Conservation (phyloP, 2,888 invertebrate species). For the Drosophila hamatofila region DNA sequence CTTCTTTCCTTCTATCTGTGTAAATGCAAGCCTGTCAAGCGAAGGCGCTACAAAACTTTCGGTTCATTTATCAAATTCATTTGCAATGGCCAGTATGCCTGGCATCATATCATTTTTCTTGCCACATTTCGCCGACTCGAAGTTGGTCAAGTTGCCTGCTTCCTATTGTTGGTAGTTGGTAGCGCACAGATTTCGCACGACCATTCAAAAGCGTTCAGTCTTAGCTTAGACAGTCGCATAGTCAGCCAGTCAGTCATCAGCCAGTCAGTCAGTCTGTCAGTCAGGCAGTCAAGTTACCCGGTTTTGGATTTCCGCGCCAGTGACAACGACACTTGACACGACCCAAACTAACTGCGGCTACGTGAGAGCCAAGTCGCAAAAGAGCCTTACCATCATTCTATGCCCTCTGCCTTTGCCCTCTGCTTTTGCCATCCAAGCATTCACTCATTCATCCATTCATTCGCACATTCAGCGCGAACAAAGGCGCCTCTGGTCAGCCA, state of each 20-base stretch:
- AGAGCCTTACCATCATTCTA: constrained; percentile 21
- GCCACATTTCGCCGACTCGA: constrained; percentile 40
- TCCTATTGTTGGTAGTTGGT: constrained; percentile 36
- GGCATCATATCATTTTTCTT: constrained; percentile 68
- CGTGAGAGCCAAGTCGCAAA: constrained; percentile 36
- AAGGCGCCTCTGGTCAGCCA: constrained; percentile 72
- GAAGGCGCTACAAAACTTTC: constrained; percentile 21
- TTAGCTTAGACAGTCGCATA: constrained; percentile 30
- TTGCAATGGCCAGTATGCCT: constrained; percentile 33
- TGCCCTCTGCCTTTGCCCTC: constrained; percentile 2
- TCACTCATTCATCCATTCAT: constrained; percentile 41
- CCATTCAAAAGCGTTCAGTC: constrained; percentile 35
- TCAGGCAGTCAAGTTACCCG: constrained; percentile 38
- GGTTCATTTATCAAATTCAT: constrained; percentile 70
- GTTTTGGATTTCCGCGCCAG: constrained; percentile 67
- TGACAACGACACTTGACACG: constrained; percentile 73
- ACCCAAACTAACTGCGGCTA: constrained; percentile 59
- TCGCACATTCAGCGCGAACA: constrained; percentile 57
- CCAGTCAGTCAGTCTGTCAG: constrained; percentile 33
- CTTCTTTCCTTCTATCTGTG: background rate
- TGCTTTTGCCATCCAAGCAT: constrained; percentile 4
- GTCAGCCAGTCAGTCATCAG: constrained; percentile 34
- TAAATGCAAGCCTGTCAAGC: constrained; percentile 8
- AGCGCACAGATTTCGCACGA: constrained; percentile 61
- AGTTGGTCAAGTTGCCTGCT: constrained; percentile 37